Evolutionary conservation across 2,888 invertebrate genomes (phyloP).

Genomic region (Nesidiocoris tenuis): DNA sequence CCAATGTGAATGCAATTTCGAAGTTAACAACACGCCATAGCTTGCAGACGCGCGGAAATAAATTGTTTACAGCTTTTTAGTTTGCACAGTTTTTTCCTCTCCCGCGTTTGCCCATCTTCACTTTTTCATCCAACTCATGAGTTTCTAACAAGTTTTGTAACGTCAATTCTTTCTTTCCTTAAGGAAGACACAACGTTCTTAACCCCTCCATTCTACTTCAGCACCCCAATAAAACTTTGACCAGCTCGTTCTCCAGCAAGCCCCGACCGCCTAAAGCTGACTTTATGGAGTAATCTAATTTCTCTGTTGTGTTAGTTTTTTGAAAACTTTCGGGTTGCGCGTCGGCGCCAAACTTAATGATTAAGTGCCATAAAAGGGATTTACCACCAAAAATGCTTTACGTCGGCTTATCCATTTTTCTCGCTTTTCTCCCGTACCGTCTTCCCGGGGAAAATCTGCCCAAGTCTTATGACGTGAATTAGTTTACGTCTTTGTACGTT

Average conservation of each 20-base stretch:
- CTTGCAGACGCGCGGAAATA: too few species aligned
- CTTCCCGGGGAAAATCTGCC: too few species aligned
- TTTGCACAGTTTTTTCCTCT: too few species aligned
- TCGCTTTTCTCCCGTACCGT: too few species aligned
- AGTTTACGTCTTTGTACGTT: too few species aligned
- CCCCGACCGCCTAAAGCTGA: constrained; percentile 13
- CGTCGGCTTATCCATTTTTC: not conserved
- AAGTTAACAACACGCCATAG: too few species aligned
- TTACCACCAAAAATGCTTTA: not conserved
- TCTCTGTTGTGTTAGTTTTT: constrained; percentile 36
- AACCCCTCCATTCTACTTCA: not conserved
- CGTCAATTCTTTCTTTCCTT: constrained; percentile 31
- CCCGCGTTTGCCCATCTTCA: constrained; percentile 1
- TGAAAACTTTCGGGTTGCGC: constrained; percentile 15
- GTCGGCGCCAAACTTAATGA: constrained; percentile 37
- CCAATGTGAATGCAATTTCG: too few species aligned
- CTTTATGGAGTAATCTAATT: constrained; percentile 39
- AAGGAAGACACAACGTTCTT: constrained; percentile 36
- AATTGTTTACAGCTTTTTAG: too few species aligned
- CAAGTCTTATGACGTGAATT: too few species aligned
- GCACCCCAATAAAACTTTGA: constrained; percentile 26
- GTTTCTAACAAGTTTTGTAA: constrained; percentile 35
- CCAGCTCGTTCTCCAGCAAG: constrained; percentile 14
- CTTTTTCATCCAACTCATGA: constrained; percentile 32
- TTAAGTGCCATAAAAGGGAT: constrained; percentile 12